phyloP scores from a whole-genome alignment of 2,113 vertebrate species.

The Neotoma lepida region DNA sequence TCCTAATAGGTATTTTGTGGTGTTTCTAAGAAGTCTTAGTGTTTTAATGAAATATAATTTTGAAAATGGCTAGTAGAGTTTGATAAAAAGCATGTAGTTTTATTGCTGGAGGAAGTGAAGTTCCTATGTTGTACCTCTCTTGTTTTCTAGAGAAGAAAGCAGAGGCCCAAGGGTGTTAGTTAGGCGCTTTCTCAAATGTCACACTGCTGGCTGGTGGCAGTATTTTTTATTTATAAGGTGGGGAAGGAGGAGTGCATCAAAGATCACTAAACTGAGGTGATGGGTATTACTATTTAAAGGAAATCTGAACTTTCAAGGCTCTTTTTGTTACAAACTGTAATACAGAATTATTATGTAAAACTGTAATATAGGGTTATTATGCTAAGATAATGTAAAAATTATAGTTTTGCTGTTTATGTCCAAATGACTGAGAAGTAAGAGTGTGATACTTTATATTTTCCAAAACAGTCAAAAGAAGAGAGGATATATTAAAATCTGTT shows the following conservation, averaged over 20 bases:
- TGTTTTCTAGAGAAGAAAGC: slow-evolving; percentile 7
- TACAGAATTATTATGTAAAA: slow-evolving; percentile 8
- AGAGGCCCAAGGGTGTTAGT: not conserved
- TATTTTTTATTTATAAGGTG: slow-evolving; percentile 29
- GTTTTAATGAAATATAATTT: slow-evolving; percentile 70
- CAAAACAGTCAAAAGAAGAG: not conserved
- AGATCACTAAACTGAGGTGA: slow-evolving; percentile 33
- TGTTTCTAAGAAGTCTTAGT: slow-evolving; percentile 48
- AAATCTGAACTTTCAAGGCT: slow-evolving; percentile 30
- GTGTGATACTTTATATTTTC: slow-evolving; percentile 40
- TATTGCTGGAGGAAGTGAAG: slow-evolving; percentile 9
- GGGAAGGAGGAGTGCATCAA: not conserved
- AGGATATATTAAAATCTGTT: not conserved
- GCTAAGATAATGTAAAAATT: slow-evolving; percentile 33
- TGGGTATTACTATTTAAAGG: slow-evolving; percentile 15
- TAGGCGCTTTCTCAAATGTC: slow-evolving; percentile 43
- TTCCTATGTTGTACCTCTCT: not conserved
- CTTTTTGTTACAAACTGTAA: not conserved
- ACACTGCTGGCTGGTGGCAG: not conserved
- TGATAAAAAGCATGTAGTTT: slow-evolving; percentile 37
- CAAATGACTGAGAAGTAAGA: slow-evolving; percentile 2
- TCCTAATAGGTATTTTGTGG: slow-evolving; percentile 56
- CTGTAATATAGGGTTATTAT: not conserved
- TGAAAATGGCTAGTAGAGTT: slow-evolving; percentile 67
- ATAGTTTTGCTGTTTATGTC: not conserved